Base-by-base conservation (phyloP, 2,797 vertebrate species). In the Megaceryle alcyon region DNA sequence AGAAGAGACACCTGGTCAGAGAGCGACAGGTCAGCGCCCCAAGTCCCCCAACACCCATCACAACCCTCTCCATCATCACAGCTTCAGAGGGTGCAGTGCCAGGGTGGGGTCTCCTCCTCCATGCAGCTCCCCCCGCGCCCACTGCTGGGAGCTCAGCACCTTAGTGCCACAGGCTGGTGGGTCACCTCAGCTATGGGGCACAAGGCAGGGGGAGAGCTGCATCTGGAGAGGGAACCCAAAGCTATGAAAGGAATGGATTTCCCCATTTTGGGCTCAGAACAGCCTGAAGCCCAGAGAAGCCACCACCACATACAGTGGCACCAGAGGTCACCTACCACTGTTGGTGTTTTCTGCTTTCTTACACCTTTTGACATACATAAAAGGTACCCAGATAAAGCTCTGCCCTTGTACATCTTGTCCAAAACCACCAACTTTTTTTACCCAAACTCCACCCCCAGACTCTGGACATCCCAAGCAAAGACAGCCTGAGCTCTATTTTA, bases 1-100 rank as follows among this genome's bases (percentile, higher is more conserved):
- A 99, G 98, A 99, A 99, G 97, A 99, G 98, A 99, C 89, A 99
- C 98, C 99, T 99, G 98, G 98, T 99, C 99, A 99, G 98, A 99
- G 98, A 99, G 98, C 90, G 95, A 99, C 97, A 98, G 96, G 98
- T 99, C 98, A 99, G 99, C 98, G 86, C 84, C 88, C 88, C 82
- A 6, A 1, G 35, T 10, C 5, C 84, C 89, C 87, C 92, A 46
- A 1, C 3, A 0, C 61, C 60, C 87, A 2, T 21, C 65, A 2
- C 70, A 14, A 15, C 73, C 43, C 73, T 19, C 41, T 28, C 66
- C n/a, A 9, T 1, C 56, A 16, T 3, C 51, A 29, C 25, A 0
- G 12, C 69, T 21, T 16, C 65, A 9, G 3, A 2, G n/a, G 6
- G 10, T 14, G 5, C 26, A 12, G 41, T 2, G 3, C 69, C 51